Evolutionary conservation across 2,888 invertebrate species (phyloP).

Genomic region (Corythucha ciliata): DNA sequence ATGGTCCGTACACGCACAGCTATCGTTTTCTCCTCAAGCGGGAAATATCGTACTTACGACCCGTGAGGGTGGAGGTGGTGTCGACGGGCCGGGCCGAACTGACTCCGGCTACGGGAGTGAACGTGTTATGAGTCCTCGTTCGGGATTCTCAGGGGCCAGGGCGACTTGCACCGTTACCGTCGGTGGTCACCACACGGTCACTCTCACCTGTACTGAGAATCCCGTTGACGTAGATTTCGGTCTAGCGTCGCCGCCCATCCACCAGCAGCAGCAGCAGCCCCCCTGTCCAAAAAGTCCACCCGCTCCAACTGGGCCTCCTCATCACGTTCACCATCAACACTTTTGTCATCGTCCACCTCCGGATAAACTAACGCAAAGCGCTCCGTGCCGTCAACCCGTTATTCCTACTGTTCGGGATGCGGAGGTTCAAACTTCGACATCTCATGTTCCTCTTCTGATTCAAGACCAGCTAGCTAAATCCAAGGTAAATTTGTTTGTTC

Average conservation of each 20-base stretch:
- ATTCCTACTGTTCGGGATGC: slow-evolving; percentile 41
- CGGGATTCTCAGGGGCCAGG: slow-evolving; percentile 18
- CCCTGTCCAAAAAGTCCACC: slow-evolving; percentile 35
- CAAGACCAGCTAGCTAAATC: slow-evolving; percentile 22
- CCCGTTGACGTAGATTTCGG: no score
- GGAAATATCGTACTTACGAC: slow-evolving; percentile 49
- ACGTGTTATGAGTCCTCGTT: slow-evolving; percentile 31
- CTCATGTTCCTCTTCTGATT: slow-evolving; percentile 25
- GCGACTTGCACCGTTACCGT: slow-evolving; percentile 57
- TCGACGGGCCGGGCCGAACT: slow-evolving; percentile 31
- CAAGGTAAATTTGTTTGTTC: background rate
- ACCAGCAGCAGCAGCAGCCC: no score
- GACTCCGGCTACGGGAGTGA: slow-evolving; percentile 52
- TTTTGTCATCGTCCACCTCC: slow-evolving; percentile 23
- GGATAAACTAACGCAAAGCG: slow-evolving; percentile 14
- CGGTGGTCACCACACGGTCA: slow-evolving; percentile 32
- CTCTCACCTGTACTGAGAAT: slow-evolving; percentile 41
- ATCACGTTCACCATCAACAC: slow-evolving; percentile 18
- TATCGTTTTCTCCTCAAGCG: slow-evolving; percentile 45
- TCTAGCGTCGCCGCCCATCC: no score
- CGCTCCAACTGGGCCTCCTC: slow-evolving; percentile 36
- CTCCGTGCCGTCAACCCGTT: slow-evolving; percentile 10
- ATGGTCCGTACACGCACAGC: slow-evolving; percentile 60
- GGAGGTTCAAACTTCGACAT: slow-evolving; percentile 45
- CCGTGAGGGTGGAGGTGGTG: slow-evolving; percentile 41